These are phyloP conservation scores for Channa striata DNA, from an alignment of 2,797 vertebrate species.

Conservation along the genomic window DNA sequence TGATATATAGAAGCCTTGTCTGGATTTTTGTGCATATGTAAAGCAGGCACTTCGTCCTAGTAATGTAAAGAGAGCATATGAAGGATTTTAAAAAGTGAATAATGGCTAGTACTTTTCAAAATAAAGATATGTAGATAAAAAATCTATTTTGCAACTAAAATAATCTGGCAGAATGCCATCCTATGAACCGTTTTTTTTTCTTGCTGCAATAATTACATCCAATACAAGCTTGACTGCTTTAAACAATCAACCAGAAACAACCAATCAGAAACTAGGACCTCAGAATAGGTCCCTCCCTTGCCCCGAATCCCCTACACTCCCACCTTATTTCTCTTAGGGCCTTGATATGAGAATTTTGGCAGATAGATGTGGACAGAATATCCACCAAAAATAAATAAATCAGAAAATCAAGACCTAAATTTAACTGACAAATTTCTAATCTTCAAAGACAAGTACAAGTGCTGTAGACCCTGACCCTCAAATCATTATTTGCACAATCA, in stretches of 20 bases:
- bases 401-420: constrained; percentile 25
- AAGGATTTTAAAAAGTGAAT: constrained; percentile 79
- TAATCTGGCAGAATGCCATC: constrained; percentile 77
- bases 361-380: constrained; percentile 24
- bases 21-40: constrained; percentile 89
- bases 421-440: constrained; percentile 37
- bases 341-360: constrained; percentile 39
- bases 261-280: constrained; percentile 76
- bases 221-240: constrained; percentile 79
- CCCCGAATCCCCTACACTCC: constrained; percentile 37
- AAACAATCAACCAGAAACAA: constrained; percentile 81
- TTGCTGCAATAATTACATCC: constrained; percentile 83
- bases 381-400: constrained; percentile 7
- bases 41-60: constrained; percentile 73
- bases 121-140: constrained; percentile 87
- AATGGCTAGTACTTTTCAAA: constrained; percentile 83
- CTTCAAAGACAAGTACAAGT: constrained; percentile 31
- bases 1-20: constrained; percentile 92
- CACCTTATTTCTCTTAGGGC: constrained; percentile 38
- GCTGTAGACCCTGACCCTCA: constrained; percentile 43
- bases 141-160: constrained; percentile 86
- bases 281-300: constrained; percentile 46
- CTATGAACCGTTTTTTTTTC: constrained; percentile 80
- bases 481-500: constrained; percentile 80
- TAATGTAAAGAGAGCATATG: constrained; percentile 83